A percentile compares a stretch with the other conserved stretches of the same genome.
Evolutionary conservation across 2,888 invertebrate genomes (phyloP).

Genomic region (Dorcus hopei): DNA sequence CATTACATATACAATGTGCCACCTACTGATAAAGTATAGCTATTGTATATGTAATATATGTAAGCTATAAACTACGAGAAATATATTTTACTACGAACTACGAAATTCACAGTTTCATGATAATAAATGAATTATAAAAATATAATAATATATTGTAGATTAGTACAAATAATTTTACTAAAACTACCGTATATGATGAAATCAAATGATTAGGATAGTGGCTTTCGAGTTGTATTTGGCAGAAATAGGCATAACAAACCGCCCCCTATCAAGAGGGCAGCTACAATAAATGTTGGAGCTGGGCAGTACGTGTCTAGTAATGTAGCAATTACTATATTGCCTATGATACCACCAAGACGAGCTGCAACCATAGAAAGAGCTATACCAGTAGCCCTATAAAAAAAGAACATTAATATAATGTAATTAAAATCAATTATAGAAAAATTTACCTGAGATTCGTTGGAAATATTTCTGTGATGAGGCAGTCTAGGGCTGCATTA

Average conservation of each 20-base stretch:
- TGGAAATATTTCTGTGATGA: constrained; percentile 91
- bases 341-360: constrained; percentile 83
- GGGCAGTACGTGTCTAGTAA: constrained; percentile 86
- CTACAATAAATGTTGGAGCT: constrained; percentile 88
- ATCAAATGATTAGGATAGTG: constrained; percentile 47
- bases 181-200: too few species aligned
- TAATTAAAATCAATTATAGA: neutral
- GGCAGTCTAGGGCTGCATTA: constrained; percentile 86
- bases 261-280: constrained; percentile 78
- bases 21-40: too few species aligned
- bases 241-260: constrained; percentile 84
- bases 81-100: too few species aligned
- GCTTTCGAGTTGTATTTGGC: constrained; percentile 85
- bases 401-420: neutral
- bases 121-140: too few species aligned
- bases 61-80: too few species aligned
- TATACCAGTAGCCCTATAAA: constrained; percentile 79
- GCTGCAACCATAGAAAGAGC: constrained; percentile 89
- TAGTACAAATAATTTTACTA: too few species aligned
- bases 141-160: too few species aligned
- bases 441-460: constrained; percentile 73
- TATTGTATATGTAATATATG: too few species aligned
- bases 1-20: too few species aligned
- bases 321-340: constrained; percentile 84
- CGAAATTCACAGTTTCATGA: too few species aligned